Base-by-base conservation (phyloP, 2,113 vertebrate species). In the Neotoma lepida region DNA sequence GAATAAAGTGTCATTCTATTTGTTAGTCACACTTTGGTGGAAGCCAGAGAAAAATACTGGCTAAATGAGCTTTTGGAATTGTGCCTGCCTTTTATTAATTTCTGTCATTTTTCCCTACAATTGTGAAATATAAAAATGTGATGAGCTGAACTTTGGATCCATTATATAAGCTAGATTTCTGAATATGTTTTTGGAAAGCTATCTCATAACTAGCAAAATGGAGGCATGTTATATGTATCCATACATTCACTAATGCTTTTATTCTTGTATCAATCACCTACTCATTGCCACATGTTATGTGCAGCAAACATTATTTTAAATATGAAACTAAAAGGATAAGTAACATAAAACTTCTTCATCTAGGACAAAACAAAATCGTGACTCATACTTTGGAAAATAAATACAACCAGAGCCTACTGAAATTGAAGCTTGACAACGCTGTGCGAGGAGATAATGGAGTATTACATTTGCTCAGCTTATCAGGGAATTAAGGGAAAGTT, bases 51-150 rank as follows among this genome's bases (percentile, higher is more conserved):
- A 88, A 96, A 92, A 91, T 49, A 88, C n/a, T 63, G 68, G 70
- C 74, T 94, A 95, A 95, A 94, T 87, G 88, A 95, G 86, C 13
- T 88, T 94, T 93, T 95, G 77, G 89, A 96, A 94, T 63, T 39
- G 24, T 77, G 76, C 39, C 96, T 96, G 85, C 26, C 28, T 93
- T 95, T 95, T 91, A 95, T 87, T 95, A 96, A 96, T 89, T 87
- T n/a, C 28, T 94, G 56, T 26, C 46, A 88, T 86, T 86, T 88
- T n/a, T 1, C 49, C 2, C 56, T 87, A 92, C 35, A 63, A 71
- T 94, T 76, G 85, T 54, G 39, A 96, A 95, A 95, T 89, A 74
- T 70, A 88, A 95, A 96, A 94, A 76, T 90, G 22, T 73, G 76
- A 94, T 92, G 90, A 92, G 56, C 70, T 91, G 51, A 96, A 95